Evolutionary conservation across 2,888 invertebrate genomes (phyloP), one percentile per base, ranked within the genome.

Genomic region (Dioctria rufipes): DNA sequence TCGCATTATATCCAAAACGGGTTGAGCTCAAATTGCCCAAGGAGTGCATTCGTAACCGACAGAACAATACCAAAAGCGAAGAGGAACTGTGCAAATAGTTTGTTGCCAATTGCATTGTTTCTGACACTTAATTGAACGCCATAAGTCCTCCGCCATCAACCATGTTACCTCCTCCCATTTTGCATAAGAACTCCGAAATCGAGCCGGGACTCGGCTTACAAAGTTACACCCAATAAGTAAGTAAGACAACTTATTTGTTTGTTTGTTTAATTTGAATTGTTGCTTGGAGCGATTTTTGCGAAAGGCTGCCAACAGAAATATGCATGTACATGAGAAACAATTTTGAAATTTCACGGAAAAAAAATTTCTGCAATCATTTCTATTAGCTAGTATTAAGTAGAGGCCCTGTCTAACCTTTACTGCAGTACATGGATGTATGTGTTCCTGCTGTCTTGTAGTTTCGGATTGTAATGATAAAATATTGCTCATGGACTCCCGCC

Each of bases 61-160:
- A 77, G 77, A 77, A 77, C 77, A 77, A 77, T 77, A 77, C 77
- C 77, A 77, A 8, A 25, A 61, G 77, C 61, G 63, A 63, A 63
- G 77, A 77, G 77, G 63, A 77, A 63, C 77, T 77, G 63, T 77
- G 77, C 77, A 77, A 77, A 77, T 63, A 63, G 63, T 77, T 63
- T 77, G 77, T 77, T 77, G 77, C 77, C 77, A 77, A 77, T 77
- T 77, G 77, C 77, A 77, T 77, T 77, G 77, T 77, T 63, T 77
- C 77, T 77, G 77, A 77, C 77, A 77, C 77, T 77, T 77, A 77
- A 77, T 77, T 77, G 77, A 77, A 63, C 77, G 39, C 49, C 77
- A 77, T 63, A 77, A 77, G 63, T 77, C 77, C 77, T 77, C 63
- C 77, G 49, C 61, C 77, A 77, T 63, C 77, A 63, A 58, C 60